Conservation (phyloP, 2,888 invertebrate genomes). For the Drosophila kokeensis region DNA sequence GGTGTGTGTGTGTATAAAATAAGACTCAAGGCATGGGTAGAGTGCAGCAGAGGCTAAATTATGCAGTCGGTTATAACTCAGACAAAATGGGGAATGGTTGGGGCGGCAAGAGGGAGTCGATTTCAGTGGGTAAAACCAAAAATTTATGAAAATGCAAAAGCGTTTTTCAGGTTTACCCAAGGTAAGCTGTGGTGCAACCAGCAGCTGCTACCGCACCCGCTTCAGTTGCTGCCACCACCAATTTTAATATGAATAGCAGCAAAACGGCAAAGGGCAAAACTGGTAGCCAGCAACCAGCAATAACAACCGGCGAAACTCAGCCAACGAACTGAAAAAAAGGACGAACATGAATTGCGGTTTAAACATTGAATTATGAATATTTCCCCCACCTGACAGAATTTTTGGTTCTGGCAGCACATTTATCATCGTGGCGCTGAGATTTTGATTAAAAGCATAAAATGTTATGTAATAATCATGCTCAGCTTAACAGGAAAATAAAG, state of each 20-base stretch:
- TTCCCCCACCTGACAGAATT: conserved; percentile 15
- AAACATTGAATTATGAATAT: conserved; percentile 78
- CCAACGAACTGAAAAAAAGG: conserved; percentile 39
- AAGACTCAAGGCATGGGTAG: conserved; percentile 49
- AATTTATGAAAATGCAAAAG: conserved; percentile 80
- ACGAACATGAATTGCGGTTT: conserved; percentile 75
- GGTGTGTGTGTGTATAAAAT: conserved; percentile 27
- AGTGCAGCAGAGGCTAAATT: conserved; percentile 50
- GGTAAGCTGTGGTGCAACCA: conserved; percentile 69
- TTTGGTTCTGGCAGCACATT: conserved; percentile 52
- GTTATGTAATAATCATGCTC: conserved; percentile 63
- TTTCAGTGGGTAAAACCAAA: conserved; percentile 50
- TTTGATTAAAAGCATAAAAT: conserved; percentile 75
- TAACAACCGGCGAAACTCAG: conserved; percentile 23
- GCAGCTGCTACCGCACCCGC: conserved; percentile 33
- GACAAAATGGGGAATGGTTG: neutral
- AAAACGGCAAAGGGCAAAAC: conserved; percentile 62
- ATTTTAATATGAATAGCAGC: conserved; percentile 75
- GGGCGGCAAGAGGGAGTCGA: conserved; percentile 13
- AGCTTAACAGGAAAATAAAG: conserved; percentile 35
- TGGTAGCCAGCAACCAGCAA: conserved; percentile 36
- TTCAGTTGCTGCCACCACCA: conserved; percentile 29
- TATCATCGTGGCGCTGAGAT: conserved; percentile 64
- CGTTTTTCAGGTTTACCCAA: conserved; percentile 80
- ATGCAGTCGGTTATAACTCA: conserved; percentile 48